Conservation (phyloP, 1,140 invertebrate species). For the Eurosta solidaginis region DNA sequence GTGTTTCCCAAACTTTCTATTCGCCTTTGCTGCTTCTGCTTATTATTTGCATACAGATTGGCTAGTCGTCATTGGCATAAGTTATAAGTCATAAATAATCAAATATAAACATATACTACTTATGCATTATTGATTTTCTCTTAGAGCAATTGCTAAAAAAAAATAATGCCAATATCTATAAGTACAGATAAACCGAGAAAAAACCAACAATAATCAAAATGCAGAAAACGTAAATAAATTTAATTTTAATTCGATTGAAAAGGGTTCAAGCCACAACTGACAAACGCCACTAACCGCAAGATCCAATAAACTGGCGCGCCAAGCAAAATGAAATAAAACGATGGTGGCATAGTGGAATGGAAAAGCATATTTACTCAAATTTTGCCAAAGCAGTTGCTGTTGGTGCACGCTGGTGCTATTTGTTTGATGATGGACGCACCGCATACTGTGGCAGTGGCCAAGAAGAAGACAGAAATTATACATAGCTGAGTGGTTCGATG, state of each 20-base stretch:
- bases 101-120: background rate
- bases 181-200: background rate
- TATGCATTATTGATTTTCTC: background rate
- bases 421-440: background rate
- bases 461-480: background rate
- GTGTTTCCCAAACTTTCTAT: constrained; percentile 14
- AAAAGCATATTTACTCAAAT: background rate
- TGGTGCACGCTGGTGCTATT: background rate
- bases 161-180: background rate
- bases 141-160: background rate
- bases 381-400: background rate
- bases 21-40: background rate
- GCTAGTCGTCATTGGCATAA: too few relatives aligned
- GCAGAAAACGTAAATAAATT: constrained; percentile 17
- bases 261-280: constrained; percentile 7
- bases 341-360: background rate
- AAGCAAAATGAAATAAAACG: background rate
- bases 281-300: constrained; percentile 16
- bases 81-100: background rate
- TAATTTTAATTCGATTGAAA: constrained; percentile 17
- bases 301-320: constrained; percentile 14
- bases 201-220: background rate
- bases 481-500: background rate
- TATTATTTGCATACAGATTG: background rate
- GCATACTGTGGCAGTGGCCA: constrained; percentile 13